These are phyloP conservation scores for Thermophis baileyi DNA, from an alignment of 2,113 vertebrate species.

Conservation along the genomic window DNA sequence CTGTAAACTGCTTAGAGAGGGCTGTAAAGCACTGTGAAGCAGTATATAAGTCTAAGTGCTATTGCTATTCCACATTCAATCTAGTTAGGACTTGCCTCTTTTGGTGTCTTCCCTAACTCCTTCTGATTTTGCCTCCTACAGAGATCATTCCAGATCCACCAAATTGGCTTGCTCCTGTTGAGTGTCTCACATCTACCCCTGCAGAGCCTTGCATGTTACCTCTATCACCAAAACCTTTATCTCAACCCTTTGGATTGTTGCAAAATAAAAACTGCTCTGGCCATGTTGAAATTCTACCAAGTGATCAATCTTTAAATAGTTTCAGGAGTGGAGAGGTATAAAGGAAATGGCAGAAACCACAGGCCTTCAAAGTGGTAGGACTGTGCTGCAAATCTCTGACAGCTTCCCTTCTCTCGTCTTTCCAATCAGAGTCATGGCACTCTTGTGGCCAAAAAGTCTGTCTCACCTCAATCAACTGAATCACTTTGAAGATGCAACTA, in stretches of 20 bases:
- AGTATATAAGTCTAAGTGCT: no score
- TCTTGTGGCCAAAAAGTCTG: neutral
- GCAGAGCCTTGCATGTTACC: neutral
- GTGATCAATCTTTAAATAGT: neutral
- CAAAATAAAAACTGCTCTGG: neutral
- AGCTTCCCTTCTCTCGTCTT: neutral
- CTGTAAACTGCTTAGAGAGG: no score
- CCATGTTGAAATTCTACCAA: neutral
- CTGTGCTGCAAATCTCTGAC: neutral
- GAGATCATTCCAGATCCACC: neutral
- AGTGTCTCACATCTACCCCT: neutral
- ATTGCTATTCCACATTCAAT: neutral
- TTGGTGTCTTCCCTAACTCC: neutral
- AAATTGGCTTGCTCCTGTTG: neutral
- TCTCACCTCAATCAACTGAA: neutral
- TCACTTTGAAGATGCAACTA: neutral
- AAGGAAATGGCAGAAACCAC: neutral
- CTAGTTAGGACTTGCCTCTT: neutral
- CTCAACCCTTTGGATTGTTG: neutral
- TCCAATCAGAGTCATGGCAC: neutral
- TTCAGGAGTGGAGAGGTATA: neutral
- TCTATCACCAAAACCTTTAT: neutral
- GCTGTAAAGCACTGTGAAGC: no score
- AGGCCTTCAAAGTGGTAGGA: neutral
- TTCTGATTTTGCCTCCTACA: neutral